Evolutionary conservation across 2,888 invertebrate species (phyloP).

Genomic region (Odontocolon sp.): DNA sequence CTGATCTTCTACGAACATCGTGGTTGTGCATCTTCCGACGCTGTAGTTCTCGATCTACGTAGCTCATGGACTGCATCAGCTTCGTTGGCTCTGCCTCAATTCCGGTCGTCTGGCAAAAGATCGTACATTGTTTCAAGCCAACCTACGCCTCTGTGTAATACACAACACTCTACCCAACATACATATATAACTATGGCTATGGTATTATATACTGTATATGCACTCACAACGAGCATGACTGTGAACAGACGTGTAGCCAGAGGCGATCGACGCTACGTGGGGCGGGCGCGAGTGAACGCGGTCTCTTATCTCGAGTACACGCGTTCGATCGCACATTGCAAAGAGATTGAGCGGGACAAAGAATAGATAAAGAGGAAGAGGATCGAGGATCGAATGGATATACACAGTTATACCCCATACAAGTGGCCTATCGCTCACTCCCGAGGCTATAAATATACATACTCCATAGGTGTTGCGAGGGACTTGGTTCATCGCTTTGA

Average conservation of each 20-base stretch:
- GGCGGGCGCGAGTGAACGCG: conserved; percentile 32
- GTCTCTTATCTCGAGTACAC: conserved; percentile 59
- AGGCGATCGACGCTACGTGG: conserved; percentile 44
- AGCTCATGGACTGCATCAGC: neutral
- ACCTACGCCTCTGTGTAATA: conserved; percentile 6
- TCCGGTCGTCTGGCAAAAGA: conserved; percentile 40
- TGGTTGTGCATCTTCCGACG: conserved; percentile 4
- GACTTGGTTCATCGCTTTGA: conserved; percentile 69
- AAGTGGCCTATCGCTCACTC: too few relatives aligned
- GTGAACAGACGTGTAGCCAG: conserved; percentile 55
- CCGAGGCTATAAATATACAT: conserved; percentile 35
- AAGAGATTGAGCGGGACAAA: conserved; percentile 40
- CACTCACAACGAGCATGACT: conserved; percentile 55
- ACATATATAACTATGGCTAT: neutral
- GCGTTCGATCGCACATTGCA: conserved; percentile 69
- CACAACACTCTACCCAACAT: conserved; percentile 8
- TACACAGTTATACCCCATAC: neutral
- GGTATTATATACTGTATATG: neutral
- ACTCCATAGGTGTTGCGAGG: conserved; percentile 52
- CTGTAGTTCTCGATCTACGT: neutral
- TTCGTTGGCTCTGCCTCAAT: conserved; percentile 37
- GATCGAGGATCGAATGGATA: conserved; percentile 31
- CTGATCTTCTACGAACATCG: conserved; percentile 1
- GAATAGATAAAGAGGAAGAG: conserved; percentile 18
- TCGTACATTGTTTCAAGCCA: conserved; percentile 31